A percentile compares a stretch with the other conserved stretches of the same genome.
Conservation (phyloP, 1,140 invertebrate genomes). For the Musca vetustissima region DNA sequence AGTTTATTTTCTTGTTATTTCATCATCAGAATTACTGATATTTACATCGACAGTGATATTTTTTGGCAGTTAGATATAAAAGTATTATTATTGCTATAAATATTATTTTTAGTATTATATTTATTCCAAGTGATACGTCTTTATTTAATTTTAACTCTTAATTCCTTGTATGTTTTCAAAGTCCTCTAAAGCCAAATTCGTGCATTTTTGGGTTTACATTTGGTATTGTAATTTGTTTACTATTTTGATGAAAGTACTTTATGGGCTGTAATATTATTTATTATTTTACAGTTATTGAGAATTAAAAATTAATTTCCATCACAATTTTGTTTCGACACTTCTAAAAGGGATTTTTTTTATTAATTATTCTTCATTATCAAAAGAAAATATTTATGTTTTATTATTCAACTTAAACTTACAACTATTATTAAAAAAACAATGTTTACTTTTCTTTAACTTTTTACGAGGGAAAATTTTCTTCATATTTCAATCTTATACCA, state of each 20-base stretch:
- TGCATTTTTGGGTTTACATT: neutral
- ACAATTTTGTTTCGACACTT: slow-evolving; percentile 5
- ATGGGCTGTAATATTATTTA: neutral
- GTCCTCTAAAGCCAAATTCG: neutral
- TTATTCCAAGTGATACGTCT: too few relatives aligned
- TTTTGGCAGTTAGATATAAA: too few relatives aligned
- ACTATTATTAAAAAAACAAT: neutral
- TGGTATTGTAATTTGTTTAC: neutral
- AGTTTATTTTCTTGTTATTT: too few relatives aligned
- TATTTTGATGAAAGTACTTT: neutral
- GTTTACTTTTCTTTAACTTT: neutral
- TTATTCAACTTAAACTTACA: neutral
- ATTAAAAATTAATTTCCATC: neutral
- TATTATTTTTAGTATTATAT: too few relatives aligned
- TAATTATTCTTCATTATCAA: neutral
- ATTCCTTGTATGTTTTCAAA: too few relatives aligned
- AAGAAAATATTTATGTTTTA: neutral
- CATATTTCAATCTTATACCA: neutral
- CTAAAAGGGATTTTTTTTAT: too few relatives aligned
- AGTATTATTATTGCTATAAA: too few relatives aligned
- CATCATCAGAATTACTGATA: too few relatives aligned
- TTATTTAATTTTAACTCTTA: too few relatives aligned
- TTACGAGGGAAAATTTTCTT: neutral
- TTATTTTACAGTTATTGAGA: neutral
- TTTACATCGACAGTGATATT: too few relatives aligned